These are phyloP conservation scores for Agriopis marginaria DNA, from an alignment of 2,888 invertebrate genomes.

Conservation along the genomic window DNA sequence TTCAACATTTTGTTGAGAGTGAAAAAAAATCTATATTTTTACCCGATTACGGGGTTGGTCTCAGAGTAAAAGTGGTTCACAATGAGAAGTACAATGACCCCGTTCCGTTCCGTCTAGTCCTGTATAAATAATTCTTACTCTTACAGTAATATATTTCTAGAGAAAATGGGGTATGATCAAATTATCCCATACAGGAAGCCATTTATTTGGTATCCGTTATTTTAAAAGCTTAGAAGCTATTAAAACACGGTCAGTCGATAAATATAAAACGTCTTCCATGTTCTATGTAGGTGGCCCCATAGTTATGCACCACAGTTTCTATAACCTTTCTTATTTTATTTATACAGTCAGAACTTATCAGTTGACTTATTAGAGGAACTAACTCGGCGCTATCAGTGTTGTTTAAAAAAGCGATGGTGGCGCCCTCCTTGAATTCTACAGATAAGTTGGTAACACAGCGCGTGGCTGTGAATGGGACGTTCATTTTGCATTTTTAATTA, in stretches of 20 bases:
- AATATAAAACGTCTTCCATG: not conserved
- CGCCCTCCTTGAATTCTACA: no score
- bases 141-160: not conserved
- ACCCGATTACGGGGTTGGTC: no score
- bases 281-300: conserved; percentile 26
- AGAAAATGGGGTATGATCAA: not conserved
- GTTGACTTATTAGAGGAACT: not conserved
- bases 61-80: no score
- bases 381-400: not conserved
- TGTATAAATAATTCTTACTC: not conserved
- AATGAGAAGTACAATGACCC: no score
- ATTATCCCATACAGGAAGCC: conserved; percentile 3
- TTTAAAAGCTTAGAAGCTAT: conserved; percentile 8
- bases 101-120: no score
- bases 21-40: no score
- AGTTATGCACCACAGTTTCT: conserved; percentile 13
- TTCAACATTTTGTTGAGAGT: no score
- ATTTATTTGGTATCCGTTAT: conserved; percentile 4
- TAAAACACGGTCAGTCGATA: conserved; percentile 10
- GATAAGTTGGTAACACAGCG: not conserved
- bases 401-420: no score
- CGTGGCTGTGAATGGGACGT: conserved; percentile 26
- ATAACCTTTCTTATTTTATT: conserved; percentile 12
- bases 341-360: no score
- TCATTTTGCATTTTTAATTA: conserved; percentile 26